A percentile compares a stretch with the other conserved stretches of the same genome.
Conservation (phyloP, 2,888 invertebrate genomes). For the Vesta saturnalis region DNA sequence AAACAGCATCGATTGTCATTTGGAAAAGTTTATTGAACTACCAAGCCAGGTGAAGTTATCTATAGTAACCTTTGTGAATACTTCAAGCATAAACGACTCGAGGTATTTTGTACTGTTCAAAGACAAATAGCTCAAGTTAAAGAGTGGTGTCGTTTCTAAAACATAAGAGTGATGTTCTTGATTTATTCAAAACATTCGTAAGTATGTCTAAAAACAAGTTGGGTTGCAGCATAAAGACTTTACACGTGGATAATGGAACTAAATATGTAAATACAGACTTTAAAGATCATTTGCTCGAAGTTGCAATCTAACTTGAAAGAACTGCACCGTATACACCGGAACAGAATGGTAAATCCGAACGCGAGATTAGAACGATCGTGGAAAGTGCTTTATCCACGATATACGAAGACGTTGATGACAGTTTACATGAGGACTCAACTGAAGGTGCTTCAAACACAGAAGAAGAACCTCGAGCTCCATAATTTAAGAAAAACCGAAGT, state of each 20-base stretch:
- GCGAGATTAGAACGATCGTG: background rate
- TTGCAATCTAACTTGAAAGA: background rate
- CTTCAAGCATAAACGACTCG: slow-evolving; percentile 21
- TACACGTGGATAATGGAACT: slow-evolving; percentile 10
- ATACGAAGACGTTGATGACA: too few relatives aligned
- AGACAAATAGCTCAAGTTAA: slow-evolving; percentile 37
- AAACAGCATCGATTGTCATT: slow-evolving; percentile 41
- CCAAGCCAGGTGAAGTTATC: slow-evolving; percentile 29
- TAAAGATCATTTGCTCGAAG: background rate
- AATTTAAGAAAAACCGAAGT: slow-evolving; percentile 9
- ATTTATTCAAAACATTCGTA: slow-evolving; percentile 14
- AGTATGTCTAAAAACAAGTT: slow-evolving; percentile 1
- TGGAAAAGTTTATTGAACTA: background rate
- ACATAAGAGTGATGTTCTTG: slow-evolving; percentile 20
- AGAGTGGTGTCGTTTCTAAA: slow-evolving; percentile 35
- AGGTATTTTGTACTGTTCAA: slow-evolving; percentile 40
- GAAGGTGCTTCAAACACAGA: background rate
- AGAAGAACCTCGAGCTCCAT: background rate
- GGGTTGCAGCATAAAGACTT: background rate
- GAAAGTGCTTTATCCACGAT: background rate
- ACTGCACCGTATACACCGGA: background rate
- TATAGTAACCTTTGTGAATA: slow-evolving; percentile 34
- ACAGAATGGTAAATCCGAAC: slow-evolving; percentile 8
- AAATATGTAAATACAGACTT: slow-evolving; percentile 2
- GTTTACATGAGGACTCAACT: background rate